phyloP scores from a whole-genome alignment of 2,888 invertebrate genomes.

The Dasypolia templi region DNA sequence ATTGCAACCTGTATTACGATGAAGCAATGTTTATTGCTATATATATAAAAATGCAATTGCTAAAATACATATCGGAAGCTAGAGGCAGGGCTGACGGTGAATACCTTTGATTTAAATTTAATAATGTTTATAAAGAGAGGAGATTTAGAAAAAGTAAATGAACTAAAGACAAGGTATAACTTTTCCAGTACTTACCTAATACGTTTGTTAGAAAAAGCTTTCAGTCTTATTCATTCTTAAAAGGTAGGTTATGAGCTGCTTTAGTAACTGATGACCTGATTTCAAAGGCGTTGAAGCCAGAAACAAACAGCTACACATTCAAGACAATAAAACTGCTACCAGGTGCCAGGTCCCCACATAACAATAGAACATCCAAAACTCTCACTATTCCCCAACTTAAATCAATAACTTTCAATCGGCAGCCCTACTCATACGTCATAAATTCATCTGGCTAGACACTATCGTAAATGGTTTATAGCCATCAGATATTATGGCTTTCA shows the following conservation, averaged over 20 bases:
- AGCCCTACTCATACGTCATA: conserved; percentile 67
- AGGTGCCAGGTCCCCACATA: not conserved
- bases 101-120: no score
- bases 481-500: conserved; percentile 76
- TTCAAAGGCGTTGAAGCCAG: not conserved
- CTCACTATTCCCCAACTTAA: conserved; percentile 6
- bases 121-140: not conserved
- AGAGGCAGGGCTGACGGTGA: conserved; percentile 41
- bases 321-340: not conserved
- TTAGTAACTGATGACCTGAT: not conserved
- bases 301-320: not conserved
- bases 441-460: conserved; percentile 81
- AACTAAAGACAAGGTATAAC: not conserved
- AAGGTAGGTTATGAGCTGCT: not conserved
- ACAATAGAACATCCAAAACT: not conserved
- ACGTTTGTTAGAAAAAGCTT: not conserved
- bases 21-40: conserved; percentile 52
- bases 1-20: conserved; percentile 62
- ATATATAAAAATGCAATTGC: conserved; percentile 69
- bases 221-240: not conserved
- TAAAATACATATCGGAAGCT: conserved; percentile 59
- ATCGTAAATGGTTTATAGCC: conserved; percentile 82
- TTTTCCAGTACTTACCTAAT: not conserved
- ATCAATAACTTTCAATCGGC: conserved; percentile 58
- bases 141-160: not conserved